These are phyloP conservation scores for Puma concolor DNA, from an alignment of 2,113 vertebrate genomes.

Conservation along the genomic window DNA sequence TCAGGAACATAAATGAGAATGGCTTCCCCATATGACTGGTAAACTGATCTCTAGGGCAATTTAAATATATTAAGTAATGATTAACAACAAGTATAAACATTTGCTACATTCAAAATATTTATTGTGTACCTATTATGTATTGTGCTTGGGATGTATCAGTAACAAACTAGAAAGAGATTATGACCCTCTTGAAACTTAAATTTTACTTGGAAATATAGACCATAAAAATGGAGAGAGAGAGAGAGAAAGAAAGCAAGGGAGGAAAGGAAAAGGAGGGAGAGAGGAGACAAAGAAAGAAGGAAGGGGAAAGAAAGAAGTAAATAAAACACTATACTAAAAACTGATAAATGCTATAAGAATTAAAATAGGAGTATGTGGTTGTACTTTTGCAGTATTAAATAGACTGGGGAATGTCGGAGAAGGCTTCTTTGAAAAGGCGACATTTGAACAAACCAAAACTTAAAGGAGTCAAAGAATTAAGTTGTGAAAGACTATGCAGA, in stretches of 20 bases:
- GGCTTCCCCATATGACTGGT: neutral
- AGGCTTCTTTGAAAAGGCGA: neutral
- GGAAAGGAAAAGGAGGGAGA: neutral
- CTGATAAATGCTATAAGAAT: neutral
- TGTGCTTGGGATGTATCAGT: neutral
- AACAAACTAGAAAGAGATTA: neutral
- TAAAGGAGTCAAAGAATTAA: neutral
- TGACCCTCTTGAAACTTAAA: neutral
- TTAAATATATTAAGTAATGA: neutral
- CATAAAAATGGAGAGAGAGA: neutral
- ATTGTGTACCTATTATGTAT: neutral
- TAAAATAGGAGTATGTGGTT: neutral
- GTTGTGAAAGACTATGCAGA: neutral
- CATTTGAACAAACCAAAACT: neutral
- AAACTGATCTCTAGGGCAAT: neutral
- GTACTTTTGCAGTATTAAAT: neutral
- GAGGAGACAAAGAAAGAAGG: no score
- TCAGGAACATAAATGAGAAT: neutral
- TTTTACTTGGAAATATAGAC: neutral
- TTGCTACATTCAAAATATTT: neutral
- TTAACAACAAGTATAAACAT: neutral
- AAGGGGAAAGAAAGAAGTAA: neutral
- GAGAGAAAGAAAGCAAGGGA: neutral
- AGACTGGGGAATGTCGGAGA: no score
- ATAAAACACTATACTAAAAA: neutral